These are phyloP conservation scores for Hypanus sabinus DNA, from an alignment of 2,113 vertebrate species.

Conservation along the genomic window DNA sequence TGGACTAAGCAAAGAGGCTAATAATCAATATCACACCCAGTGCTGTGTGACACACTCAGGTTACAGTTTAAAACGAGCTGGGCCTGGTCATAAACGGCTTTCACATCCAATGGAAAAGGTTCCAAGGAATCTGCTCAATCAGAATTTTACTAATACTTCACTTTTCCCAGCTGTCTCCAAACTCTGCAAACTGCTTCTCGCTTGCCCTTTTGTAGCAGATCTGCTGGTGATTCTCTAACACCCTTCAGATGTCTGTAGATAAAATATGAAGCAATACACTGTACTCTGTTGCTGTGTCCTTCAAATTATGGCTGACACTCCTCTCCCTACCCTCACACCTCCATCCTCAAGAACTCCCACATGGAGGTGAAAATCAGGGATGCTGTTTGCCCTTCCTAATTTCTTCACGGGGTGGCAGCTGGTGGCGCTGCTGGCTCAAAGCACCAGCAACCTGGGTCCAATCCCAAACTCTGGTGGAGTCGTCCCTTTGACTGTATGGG, in stretches of 20 bases:
- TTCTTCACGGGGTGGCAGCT: no score
- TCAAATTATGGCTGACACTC: no score
- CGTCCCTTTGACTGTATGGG: no score
- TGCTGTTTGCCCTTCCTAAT: no score
- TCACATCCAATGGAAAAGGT: not conserved
- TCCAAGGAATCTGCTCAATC: not conserved
- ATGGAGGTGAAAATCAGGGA: no score
- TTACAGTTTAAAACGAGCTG: not conserved
- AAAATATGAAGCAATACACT: no score
- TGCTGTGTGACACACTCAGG: not conserved
- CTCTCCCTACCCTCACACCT: no score
- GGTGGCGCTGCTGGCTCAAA: no score
- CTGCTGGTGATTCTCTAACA: no score
- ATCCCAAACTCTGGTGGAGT: no score
- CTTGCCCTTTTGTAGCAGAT: not conserved
- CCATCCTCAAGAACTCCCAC: no score
- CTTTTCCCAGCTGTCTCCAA: not conserved
- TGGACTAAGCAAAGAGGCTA: not conserved
- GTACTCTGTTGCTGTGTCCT: not conserved
- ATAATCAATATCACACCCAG: not conserved
- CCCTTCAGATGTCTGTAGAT: not conserved
- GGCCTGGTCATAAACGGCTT: not conserved
- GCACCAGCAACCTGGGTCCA: no score
- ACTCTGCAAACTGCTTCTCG: not conserved
- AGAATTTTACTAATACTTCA: not conserved